Base-by-base conservation (phyloP, 2,797 vertebrate species). In the Lacerta agilis region DNA sequence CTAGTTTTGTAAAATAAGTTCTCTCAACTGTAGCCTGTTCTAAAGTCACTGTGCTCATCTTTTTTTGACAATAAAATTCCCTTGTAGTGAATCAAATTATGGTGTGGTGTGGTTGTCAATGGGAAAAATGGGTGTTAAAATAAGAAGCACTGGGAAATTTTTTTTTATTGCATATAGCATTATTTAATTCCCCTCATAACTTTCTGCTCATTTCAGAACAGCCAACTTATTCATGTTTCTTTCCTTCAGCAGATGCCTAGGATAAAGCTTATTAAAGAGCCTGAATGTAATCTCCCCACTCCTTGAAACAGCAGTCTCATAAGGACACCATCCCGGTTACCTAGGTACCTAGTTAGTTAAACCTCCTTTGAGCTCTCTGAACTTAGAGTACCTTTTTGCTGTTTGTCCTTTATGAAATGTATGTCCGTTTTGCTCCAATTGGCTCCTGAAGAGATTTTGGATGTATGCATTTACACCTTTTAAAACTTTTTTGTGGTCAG, bases 161-260 rank as follows among this genome's bases (percentile, higher is more conserved):
- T 33, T 23, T 23, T 18, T 75, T 64, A 45, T 81, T 38, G 3
- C 41, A 13, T 25, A 3, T 61, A 8, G 38, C 10, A 20, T 20
- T 71, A 11, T 27, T n/a, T 58, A 41, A 75, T 33, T 45, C n/a
- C 45, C 25, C 58, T 7, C 5, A 33, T 9, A 85, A n/a, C 23
- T 18, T 72, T 5, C 9, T 36, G 5, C 49, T 38, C 17, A 41
- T 82, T 87, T 55, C n/a, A 76, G 38, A 79, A 9, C 38, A 64
- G 17, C 5, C 23, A n/a, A 41, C 3, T 25, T 55, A 29, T 73
- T 17, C 36, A 25, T 76, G 13, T 13, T 4, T 81, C 43, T 43
- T 90, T 20, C 27, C 76, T n/a, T 18, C 17, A 90, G 73, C 8
- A 92, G 91, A 55, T 58, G 3, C 83, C 45, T 71, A 29, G 84